These are phyloP conservation scores for Epiblema foenella DNA, from an alignment of 2,888 invertebrate species.

Conservation along the genomic window DNA sequence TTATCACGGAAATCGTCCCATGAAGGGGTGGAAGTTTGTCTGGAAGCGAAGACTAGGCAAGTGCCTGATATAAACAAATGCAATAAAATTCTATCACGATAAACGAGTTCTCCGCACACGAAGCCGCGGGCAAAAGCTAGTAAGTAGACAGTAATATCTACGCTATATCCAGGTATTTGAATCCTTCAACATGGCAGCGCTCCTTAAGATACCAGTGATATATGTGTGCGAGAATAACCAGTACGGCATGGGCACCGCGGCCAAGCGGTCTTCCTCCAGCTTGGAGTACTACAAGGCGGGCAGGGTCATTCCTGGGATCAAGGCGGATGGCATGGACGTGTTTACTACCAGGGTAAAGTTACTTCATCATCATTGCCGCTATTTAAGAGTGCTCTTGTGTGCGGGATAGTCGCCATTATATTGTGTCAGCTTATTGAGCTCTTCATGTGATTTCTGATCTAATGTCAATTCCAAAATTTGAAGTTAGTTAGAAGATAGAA, in stretches of 20 bases:
- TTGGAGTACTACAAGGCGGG: conserved; percentile 95
- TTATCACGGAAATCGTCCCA: too few species aligned
- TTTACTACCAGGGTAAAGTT: conserved; percentile 61
- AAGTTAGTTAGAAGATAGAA: too few species aligned
- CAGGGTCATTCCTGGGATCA: conserved; percentile 95
- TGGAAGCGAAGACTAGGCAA: too few species aligned
- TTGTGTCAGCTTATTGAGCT: too few species aligned
- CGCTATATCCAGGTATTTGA: conserved; percentile 28
- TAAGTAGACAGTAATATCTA: too few species aligned
- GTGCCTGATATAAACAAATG: too few species aligned
- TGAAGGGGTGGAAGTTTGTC: too few species aligned
- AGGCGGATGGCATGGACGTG: conserved; percentile 97
- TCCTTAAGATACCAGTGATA: conserved; percentile 93
- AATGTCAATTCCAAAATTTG: too few species aligned
- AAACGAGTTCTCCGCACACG: too few species aligned
- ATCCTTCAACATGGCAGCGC: conserved; percentile 92
- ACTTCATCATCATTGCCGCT: not conserved
- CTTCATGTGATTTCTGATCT: too few species aligned
- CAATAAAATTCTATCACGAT: too few species aligned
- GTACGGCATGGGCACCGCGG: conserved; percentile 97
- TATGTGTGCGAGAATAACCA: conserved; percentile 97
- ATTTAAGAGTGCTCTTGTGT: not conserved
- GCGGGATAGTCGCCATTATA: not conserved
- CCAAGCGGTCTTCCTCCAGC: conserved; percentile 91
- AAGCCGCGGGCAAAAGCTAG: too few species aligned